Percentiles rank a stretch among this genome's conserved stretches.
These are phyloP conservation scores for Notothenia rossii DNA, from an alignment of 2,113 vertebrate genomes.

Conservation along the genomic window DNA sequence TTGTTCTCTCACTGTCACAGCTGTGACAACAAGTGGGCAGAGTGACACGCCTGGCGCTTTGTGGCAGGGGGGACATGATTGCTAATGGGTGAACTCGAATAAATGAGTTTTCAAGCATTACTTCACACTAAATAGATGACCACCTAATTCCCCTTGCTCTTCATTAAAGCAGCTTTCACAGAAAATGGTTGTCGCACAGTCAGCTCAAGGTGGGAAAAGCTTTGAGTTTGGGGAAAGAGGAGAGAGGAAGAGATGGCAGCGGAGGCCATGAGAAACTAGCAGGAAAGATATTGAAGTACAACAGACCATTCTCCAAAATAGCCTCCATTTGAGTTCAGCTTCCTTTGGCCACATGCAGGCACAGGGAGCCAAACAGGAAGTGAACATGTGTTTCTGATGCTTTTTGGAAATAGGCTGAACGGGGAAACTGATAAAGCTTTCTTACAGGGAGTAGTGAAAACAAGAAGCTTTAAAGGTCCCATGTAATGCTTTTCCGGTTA, in stretches of 20 bases:
- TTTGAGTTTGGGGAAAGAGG: background rate
- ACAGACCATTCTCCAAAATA: background rate
- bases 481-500: too few species aligned
- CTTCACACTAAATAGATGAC: constrained; percentile 9
- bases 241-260: constrained; percentile 18
- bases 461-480: background rate
- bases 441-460: constrained; percentile 2
- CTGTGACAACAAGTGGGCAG: constrained; percentile 13
- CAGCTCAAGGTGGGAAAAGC: constrained; percentile 5
- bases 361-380: constrained; percentile 59
- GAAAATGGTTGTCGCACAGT: constrained; percentile 6
- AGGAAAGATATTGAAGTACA: background rate
- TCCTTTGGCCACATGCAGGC: constrained; percentile 36
- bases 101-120: constrained; percentile 22
- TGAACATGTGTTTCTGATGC: constrained; percentile 44
- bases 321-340: constrained; percentile 23
- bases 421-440: constrained; percentile 41
- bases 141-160: constrained; percentile 13
- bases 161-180: constrained; percentile 25
- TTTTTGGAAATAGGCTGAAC: constrained; percentile 46
- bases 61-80: background rate
- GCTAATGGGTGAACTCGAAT: constrained; percentile 1
- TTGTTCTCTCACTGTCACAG: constrained; percentile 23
- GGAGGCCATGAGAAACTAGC: constrained; percentile 18
- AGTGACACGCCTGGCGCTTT: background rate